Evolutionary conservation across 2,888 invertebrate genomes (phyloP).

Genomic region (Cacoxenus indagator): DNA sequence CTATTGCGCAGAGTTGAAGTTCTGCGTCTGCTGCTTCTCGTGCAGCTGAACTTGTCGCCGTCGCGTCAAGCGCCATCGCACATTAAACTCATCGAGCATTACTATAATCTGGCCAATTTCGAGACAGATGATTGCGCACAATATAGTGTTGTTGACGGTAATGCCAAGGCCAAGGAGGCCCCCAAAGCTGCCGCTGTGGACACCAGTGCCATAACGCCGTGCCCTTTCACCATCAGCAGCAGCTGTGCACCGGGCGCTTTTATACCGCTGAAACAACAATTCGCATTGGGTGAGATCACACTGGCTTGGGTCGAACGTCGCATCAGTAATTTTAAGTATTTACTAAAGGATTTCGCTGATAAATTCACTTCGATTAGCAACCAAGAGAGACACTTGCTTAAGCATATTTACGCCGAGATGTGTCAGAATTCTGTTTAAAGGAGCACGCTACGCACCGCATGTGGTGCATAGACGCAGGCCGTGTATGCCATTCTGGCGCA

Average conservation of each 20-base stretch:
- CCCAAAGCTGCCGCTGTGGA: background rate
- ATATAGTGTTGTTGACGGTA: slow-evolving; percentile 11
- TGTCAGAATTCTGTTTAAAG: slow-evolving; percentile 41
- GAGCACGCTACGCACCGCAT: background rate
- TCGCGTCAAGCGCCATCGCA: slow-evolving; percentile 69
- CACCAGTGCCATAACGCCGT: no score
- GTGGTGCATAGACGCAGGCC: background rate
- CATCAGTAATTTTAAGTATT: slow-evolving; percentile 50
- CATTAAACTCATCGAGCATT: slow-evolving; percentile 69
- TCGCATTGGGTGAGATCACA: slow-evolving; percentile 60
- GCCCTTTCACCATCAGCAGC: background rate
- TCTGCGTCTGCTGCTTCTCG: slow-evolving; percentile 80
- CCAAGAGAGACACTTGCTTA: slow-evolving; percentile 45
- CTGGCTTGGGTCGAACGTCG: slow-evolving; percentile 62
- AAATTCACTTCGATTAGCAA: slow-evolving; percentile 49
- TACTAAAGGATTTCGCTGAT: slow-evolving; percentile 50
- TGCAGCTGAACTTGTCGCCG: slow-evolving; percentile 82
- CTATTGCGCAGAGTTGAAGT: slow-evolving; percentile 76
- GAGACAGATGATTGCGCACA: slow-evolving; percentile 28
- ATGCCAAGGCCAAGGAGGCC: slow-evolving; percentile 9
- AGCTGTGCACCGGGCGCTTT: slow-evolving; percentile 49
- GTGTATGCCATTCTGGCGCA: no score
- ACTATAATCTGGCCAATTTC: slow-evolving; percentile 56
- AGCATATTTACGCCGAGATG: slow-evolving; percentile 42
- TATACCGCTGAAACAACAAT: slow-evolving; percentile 60